Evolutionary conservation across 2,113 vertebrate genomes (phyloP).

Genomic region (Melospiza melodia): DNA sequence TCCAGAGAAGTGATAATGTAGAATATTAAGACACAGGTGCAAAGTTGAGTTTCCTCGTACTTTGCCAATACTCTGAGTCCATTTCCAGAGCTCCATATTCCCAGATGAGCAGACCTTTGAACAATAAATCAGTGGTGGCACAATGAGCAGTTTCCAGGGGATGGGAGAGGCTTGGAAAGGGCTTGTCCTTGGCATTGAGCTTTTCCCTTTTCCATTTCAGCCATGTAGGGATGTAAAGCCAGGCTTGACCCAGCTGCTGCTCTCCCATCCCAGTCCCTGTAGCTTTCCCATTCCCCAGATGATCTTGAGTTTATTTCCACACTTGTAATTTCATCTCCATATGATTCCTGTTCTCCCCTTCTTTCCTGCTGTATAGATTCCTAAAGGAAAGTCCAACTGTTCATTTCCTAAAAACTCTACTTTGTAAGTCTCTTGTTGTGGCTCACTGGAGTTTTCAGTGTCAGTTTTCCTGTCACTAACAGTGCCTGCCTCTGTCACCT

Average conservation of each 20-base stretch:
- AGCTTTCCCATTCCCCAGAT: neutral
- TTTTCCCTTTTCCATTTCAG: neutral
- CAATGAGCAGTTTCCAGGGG: neutral
- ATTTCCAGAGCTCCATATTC: neutral
- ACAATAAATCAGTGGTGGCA: rapidly evolving
- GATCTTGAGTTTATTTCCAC: conserved; percentile 45
- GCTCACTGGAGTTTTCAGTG: conserved; percentile 63
- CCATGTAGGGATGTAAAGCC: neutral
- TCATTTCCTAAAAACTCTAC: conserved; percentile 89
- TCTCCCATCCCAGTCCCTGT: neutral
- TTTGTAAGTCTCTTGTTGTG: conserved; percentile 88
- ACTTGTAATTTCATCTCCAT: conserved; percentile 67
- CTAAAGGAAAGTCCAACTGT: conserved; percentile 90
- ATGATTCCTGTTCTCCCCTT: conserved; percentile 80
- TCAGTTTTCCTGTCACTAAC: conserved; percentile 72
- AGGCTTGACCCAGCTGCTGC: neutral
- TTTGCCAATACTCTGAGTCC: rapidly evolving
- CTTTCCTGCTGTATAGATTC: conserved; percentile 90
- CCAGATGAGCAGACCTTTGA: neutral
- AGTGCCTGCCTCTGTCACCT: conserved; percentile 59
- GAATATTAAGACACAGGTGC: neutral
- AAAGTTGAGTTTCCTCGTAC: neutral
- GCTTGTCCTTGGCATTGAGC: neutral
- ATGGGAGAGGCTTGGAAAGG: neutral
- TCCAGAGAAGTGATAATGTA: neutral